Percentiles rank a stretch among this genome's conserved stretches.
These are phyloP conservation scores for Morelia viridis DNA, from an alignment of 2,797 vertebrate species.

Conservation along the genomic window DNA sequence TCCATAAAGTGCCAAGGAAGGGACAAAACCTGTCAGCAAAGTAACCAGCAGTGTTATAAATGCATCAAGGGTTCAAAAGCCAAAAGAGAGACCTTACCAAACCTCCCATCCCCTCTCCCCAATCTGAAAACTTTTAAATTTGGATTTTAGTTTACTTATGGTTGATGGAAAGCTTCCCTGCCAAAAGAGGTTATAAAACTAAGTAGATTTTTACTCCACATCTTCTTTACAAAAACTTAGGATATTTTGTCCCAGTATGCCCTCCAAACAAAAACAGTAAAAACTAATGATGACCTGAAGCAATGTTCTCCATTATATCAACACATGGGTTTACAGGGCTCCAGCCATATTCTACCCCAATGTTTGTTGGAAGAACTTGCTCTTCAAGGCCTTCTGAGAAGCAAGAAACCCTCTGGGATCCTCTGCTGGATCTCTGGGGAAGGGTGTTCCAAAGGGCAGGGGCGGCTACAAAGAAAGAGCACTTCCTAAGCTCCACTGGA, in stretches of 20 bases:
- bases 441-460: no score
- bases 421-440: no score
- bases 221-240: not conserved
- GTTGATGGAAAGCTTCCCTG: not conserved
- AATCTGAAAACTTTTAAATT: not conserved
- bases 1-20: not conserved
- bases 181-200: not conserved
- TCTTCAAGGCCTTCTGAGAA: no score
- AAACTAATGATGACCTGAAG: no score
- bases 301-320: no score
- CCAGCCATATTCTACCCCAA: no score
- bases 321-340: no score
- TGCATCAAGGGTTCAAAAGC: not conserved
- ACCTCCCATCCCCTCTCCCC: not conserved
- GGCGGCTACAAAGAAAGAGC: no score
- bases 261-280: no score
- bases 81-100: not conserved
- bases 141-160: not conserved
- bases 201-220: not conserved
- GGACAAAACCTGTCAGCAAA: not conserved
- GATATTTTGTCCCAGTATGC: not conserved
- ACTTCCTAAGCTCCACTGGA: no score
- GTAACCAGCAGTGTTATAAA: not conserved
- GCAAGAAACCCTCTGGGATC: no score
- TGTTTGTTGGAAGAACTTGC: no score